phyloP scores from a whole-genome alignment of 37 sponge, comb jelly and placozoan genomes.

The Diacarnus erythraeanus region DNA sequence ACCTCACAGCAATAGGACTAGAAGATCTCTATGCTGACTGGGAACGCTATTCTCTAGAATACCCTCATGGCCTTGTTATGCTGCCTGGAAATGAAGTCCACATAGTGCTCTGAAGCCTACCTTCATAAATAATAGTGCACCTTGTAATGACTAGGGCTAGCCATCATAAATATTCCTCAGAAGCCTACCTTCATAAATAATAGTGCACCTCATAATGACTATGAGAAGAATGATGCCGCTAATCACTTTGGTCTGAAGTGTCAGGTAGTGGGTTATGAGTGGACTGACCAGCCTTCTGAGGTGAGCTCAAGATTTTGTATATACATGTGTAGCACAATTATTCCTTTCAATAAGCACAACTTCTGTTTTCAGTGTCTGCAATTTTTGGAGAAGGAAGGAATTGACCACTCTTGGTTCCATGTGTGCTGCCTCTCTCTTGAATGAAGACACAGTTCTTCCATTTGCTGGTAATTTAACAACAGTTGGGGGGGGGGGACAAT shows the following conservation, averaged over 20 bases:
- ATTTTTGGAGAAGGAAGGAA: constrained; percentile 84
- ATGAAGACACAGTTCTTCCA: constrained; percentile 52
- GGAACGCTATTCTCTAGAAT: constrained; percentile 45
- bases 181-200: no score
- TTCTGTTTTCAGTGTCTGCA: constrained; percentile 39
- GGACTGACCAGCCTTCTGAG: constrained; percentile 51
- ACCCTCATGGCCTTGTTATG: constrained; percentile 64
- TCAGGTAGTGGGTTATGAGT: constrained; percentile 88
- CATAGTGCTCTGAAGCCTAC: no score
- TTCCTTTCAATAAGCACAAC: neutral
- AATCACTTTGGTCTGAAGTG: constrained; percentile 90
- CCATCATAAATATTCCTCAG: no score
- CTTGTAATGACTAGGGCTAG: no score
- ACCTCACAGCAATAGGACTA: constrained; percentile 20
- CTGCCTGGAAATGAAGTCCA: constrained; percentile 81
- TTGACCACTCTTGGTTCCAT: constrained; percentile 72
- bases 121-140: no score
- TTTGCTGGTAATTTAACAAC: constrained; percentile 40
- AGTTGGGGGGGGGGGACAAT: no score
- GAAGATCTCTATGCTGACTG: constrained; percentile 65
- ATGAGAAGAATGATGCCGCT: constrained; percentile 82
- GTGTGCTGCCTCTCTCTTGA: constrained; percentile 76
- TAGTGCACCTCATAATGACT: constrained; percentile 95
- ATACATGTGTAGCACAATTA: constrained; percentile 3
- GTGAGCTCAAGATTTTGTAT: no score